Conservation (phyloP, 2,113 vertebrate species). For the Xyliphius kryptos region DNA sequence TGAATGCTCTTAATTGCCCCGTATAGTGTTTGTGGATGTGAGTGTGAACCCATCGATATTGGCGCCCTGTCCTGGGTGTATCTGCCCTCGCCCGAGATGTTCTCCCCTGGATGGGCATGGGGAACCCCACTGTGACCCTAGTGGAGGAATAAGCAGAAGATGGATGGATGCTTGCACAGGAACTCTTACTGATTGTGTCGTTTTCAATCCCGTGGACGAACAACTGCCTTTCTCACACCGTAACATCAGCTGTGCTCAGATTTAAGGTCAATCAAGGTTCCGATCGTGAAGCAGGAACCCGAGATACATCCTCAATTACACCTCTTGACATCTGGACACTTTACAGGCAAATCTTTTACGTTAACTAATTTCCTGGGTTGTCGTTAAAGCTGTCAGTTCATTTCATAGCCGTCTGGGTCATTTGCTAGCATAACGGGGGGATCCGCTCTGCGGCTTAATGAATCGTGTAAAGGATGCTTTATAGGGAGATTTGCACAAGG, state of each 20-base stretch:
- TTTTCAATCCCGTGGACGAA: neutral
- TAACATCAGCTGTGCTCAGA: neutral
- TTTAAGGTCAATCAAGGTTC: constrained; percentile 19
- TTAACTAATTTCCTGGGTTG: constrained; percentile 53
- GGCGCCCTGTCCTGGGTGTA: too few relatives aligned
- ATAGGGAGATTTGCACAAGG: constrained; percentile 58
- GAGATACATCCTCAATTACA: constrained; percentile 26
- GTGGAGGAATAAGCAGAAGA: too few relatives aligned
- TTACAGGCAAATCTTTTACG: constrained; percentile 56
- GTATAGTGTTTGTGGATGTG: too few relatives aligned
- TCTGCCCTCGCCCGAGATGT: too few relatives aligned
- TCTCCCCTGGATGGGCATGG: too few relatives aligned
- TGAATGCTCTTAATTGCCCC: too few relatives aligned
- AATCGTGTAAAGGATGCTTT: constrained; percentile 53
- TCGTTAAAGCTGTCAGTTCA: constrained; percentile 54
- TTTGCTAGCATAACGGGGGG: constrained; percentile 50
- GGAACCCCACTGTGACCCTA: too few relatives aligned
- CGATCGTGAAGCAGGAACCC: neutral
- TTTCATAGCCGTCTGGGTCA: constrained; percentile 57
- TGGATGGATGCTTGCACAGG: too few relatives aligned
- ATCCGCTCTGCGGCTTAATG: constrained; percentile 52
- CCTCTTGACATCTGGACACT: constrained; percentile 49
- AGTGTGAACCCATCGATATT: too few relatives aligned
- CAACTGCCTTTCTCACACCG: neutral
- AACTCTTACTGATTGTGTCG: too few relatives aligned